Percentiles rank a stretch among this genome's conserved stretches.
Conservation (phyloP, 2,888 invertebrate genomes). For the Drosophila antonietae region DNA sequence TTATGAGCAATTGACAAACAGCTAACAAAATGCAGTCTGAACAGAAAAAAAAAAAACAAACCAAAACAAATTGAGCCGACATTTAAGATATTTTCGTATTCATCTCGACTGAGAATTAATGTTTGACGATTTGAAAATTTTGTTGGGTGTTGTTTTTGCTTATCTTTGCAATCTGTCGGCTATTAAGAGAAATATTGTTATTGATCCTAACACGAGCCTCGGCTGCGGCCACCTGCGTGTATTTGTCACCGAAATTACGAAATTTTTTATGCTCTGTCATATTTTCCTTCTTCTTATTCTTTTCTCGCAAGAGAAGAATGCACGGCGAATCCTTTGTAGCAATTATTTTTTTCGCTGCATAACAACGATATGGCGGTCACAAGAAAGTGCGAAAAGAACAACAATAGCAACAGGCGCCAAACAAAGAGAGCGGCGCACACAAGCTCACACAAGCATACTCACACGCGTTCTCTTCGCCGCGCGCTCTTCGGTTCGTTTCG, state of each 20-base stretch:
- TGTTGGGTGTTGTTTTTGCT: slow-evolving; percentile 6
- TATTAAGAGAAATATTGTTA: slow-evolving; percentile 23
- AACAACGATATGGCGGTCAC: slow-evolving; percentile 4
- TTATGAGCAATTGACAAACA: slow-evolving; percentile 25
- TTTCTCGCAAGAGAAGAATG: slow-evolving; percentile 3
- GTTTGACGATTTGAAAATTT: slow-evolving; percentile 6
- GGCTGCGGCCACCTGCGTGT: slow-evolving; percentile 28
- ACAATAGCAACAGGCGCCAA: slow-evolving; percentile 5
- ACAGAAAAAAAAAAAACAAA: neutral
- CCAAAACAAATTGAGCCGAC: slow-evolving; percentile 1
- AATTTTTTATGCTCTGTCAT: neutral
- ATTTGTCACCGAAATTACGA: slow-evolving; percentile 27
- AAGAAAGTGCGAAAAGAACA: slow-evolving; percentile 8
- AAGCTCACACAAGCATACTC: neutral
- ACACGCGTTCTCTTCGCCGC: slow-evolving; percentile 9
- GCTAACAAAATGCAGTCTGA: slow-evolving; percentile 6
- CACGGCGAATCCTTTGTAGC: slow-evolving; percentile 46
- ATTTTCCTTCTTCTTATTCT: neutral
- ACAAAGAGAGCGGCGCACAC: slow-evolving; percentile 4
- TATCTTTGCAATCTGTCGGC: slow-evolving; percentile 13
- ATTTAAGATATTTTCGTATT: slow-evolving; percentile 2
- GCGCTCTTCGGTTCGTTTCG: slow-evolving; percentile 18
- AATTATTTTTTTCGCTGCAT: slow-evolving; percentile 39
- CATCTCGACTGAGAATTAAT: slow-evolving; percentile 14
- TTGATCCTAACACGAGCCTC: slow-evolving; percentile 44